phyloP scores from a whole-genome alignment of 2,888 invertebrate species.

The Molanna angustata region DNA sequence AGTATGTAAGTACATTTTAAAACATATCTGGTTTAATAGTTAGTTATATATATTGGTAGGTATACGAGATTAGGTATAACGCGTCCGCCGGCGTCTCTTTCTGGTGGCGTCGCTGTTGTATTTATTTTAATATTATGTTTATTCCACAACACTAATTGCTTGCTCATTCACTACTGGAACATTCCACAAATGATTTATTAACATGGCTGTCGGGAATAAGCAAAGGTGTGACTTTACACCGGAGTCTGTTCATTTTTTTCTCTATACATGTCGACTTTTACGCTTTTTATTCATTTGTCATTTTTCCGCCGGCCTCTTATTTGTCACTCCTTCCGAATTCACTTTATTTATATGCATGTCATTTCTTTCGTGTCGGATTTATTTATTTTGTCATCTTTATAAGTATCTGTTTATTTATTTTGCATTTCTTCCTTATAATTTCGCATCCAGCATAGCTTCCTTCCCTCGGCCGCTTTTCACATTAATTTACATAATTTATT shows the following conservation, averaged over 20 bases:
- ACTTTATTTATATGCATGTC: slow-evolving; percentile 7
- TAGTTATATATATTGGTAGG: too few species aligned
- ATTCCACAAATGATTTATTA: slow-evolving; percentile 29
- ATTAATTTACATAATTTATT: too few species aligned
- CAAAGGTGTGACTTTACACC: slow-evolving; percentile 17
- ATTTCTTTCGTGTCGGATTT: background rate
- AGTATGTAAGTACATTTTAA: too few species aligned
- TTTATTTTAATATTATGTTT: slow-evolving; percentile 28
- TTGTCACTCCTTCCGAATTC: slow-evolving; percentile 9
- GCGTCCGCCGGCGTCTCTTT: slow-evolving; percentile 12
- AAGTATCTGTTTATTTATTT: slow-evolving; percentile 2
- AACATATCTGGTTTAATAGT: too few species aligned
- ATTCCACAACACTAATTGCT: slow-evolving; percentile 29
- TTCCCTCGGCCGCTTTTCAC: too few species aligned
- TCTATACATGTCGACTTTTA: slow-evolving; percentile 13
- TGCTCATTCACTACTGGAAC: slow-evolving; percentile 28
- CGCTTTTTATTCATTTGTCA: slow-evolving; percentile 14
- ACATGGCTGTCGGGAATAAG: slow-evolving; percentile 17
- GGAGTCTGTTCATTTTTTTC: slow-evolving; percentile 7
- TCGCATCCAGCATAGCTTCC: too few species aligned
- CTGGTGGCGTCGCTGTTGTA: slow-evolving; percentile 18
- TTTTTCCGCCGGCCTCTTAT: slow-evolving; percentile 15
- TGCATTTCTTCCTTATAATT: too few species aligned
- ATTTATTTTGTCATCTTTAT: slow-evolving; percentile 4
- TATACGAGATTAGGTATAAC: too few species aligned